phyloP scores from a whole-genome alignment of 2,888 invertebrate species.

The Drosophila merina region DNA sequence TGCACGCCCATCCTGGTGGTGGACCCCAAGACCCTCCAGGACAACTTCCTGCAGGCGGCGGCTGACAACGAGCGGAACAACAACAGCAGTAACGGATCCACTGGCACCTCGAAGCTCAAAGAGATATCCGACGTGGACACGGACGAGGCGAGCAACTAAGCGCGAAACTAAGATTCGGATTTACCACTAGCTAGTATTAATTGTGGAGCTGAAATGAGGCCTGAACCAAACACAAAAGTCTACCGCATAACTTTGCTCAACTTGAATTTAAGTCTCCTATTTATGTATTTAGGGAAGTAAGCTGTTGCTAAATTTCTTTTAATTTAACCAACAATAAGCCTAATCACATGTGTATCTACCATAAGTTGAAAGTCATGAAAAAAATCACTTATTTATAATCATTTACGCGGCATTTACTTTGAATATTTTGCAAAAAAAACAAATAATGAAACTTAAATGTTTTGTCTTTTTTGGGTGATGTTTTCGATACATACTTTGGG shows the following conservation, averaged over 20 bases:
- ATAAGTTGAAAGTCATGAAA: conserved; percentile 50
- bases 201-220: conserved; percentile 67
- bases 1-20: conserved; percentile 84
- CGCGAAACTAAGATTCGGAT: not conserved
- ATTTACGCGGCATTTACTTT: conserved; percentile 65
- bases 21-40: conserved; percentile 80
- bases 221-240: conserved; percentile 34
- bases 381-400: conserved; percentile 68
- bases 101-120: conserved; percentile 68
- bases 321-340: conserved; percentile 40
- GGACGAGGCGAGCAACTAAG: conserved; percentile 83
- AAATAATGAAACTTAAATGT: not conserved
- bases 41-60: conserved; percentile 81
- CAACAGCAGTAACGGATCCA: conserved; percentile 21
- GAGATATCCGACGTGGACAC: conserved; percentile 82
- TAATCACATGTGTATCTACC: conserved; percentile 41
- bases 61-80: conserved; percentile 67
- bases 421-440: conserved; percentile 46
- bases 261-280: conserved; percentile 50
- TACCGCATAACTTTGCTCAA: conserved; percentile 47
- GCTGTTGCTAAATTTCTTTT: conserved; percentile 55
- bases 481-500: not conserved
- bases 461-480: not conserved
- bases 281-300: conserved; percentile 63
- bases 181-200: conserved; percentile 58